phyloP scores from a whole-genome alignment of 2,888 invertebrate species.

The Biston betularia region DNA sequence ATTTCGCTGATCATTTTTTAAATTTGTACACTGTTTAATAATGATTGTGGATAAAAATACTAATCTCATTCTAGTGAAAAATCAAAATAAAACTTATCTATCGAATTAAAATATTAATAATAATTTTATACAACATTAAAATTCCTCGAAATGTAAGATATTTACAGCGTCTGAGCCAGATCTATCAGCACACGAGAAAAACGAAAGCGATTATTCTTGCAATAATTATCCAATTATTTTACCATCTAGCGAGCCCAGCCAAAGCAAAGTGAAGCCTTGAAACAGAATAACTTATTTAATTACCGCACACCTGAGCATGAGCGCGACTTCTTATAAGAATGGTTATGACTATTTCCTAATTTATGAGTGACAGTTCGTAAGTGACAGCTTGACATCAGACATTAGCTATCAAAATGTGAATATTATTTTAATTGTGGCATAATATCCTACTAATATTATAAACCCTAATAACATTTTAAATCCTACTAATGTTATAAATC shows the following conservation, averaged over 20 bases:
- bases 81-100: too few relatives aligned
- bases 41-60: too few relatives aligned
- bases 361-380: too few relatives aligned
- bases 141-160: slow-evolving; percentile 22
- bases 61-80: too few relatives aligned
- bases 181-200: slow-evolving; percentile 41
- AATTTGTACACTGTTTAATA: too few relatives aligned
- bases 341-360: not conserved
- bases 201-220: slow-evolving; percentile 57
- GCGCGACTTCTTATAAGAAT: not conserved
- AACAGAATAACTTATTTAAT: slow-evolving; percentile 81
- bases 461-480: too few relatives aligned
- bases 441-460: too few relatives aligned
- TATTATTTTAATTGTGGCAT: too few relatives aligned
- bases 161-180: slow-evolving; percentile 23
- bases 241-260: slow-evolving; percentile 60
- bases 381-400: not conserved
- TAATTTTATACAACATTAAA: not conserved
- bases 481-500: too few relatives aligned
- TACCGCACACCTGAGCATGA: slow-evolving; percentile 38
- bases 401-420: too few relatives aligned
- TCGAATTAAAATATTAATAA: too few relatives aligned
- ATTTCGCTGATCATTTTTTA: too few relatives aligned
- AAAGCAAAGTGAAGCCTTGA: slow-evolving; percentile 69
- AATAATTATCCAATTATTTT: slow-evolving; percentile 72